These are phyloP conservation scores for Netelia melanura DNA, from an alignment of 2,888 invertebrate genomes.

Conservation along the genomic window DNA sequence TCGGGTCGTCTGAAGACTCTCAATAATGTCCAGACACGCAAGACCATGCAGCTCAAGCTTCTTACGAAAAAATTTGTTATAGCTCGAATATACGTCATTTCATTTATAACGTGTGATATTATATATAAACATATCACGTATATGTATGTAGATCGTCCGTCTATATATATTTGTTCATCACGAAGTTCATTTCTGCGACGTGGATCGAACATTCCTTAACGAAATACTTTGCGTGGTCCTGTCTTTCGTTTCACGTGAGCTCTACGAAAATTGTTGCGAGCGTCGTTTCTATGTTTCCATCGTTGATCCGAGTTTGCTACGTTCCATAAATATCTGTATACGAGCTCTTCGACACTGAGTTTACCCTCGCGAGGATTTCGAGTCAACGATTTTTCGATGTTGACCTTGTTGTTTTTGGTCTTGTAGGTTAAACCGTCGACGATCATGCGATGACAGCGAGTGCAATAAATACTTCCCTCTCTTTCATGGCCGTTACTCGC, in stretches of 20 bases:
- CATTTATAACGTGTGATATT: slow-evolving; percentile 5
- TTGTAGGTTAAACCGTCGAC: slow-evolving; percentile 2
- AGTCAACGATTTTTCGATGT: slow-evolving; percentile 1
- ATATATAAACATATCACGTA: background rate
- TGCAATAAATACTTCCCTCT: slow-evolving; percentile 21
- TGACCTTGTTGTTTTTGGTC: background rate
- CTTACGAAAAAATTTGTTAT: slow-evolving; percentile 41
- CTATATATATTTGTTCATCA: slow-evolving; percentile 2
- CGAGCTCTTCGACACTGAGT: slow-evolving; percentile 51
- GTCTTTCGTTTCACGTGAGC: slow-evolving; percentile 51
- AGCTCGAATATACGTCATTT: slow-evolving; percentile 48
- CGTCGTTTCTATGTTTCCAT: slow-evolving; percentile 53
- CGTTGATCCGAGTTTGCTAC: slow-evolving; percentile 52
- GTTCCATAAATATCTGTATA: slow-evolving; percentile 54
- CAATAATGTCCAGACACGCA: slow-evolving; percentile 81
- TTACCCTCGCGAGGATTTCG: slow-evolving; percentile 37
- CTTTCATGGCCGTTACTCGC: slow-evolving; percentile 31
- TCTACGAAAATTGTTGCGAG: slow-evolving; percentile 49
- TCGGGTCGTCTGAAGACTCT: slow-evolving; percentile 78
- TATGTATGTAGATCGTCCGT: background rate
- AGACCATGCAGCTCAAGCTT: slow-evolving; percentile 21
- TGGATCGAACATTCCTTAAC: background rate
- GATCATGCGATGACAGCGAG: slow-evolving; percentile 26
- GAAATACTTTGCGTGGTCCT: slow-evolving; percentile 6
- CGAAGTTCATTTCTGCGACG: background rate